phyloP scores from a whole-genome alignment of 2,797 vertebrate genomes.

The Falco biarmicus region DNA sequence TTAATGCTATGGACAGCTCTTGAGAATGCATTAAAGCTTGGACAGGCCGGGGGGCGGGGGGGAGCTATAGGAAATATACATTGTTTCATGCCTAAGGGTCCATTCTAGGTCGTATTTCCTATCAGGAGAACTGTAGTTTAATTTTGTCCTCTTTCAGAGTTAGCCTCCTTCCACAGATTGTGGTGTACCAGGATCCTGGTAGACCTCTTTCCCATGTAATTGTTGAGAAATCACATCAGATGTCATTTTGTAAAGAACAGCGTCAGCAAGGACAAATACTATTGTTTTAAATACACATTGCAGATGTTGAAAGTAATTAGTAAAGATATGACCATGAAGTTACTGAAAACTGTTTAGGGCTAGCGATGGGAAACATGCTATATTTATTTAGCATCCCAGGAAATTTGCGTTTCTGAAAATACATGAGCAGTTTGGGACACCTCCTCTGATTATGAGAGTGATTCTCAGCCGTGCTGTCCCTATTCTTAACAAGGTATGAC shows the following conservation, averaged over 20 bases:
- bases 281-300: conserved; percentile 41
- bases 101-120: conserved; percentile 32
- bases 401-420: neutral
- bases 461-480: neutral
- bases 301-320: conserved; percentile 25
- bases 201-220: neutral
- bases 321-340: neutral
- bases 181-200: neutral
- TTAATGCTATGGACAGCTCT: neutral
- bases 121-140: neutral
- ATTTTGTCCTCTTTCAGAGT: conserved; percentile 29
- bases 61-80: conserved; percentile 26
- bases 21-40: neutral
- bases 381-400: neutral
- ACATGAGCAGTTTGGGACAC: neutral
- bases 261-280: conserved; percentile 5
- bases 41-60: neutral
- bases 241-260: neutral
- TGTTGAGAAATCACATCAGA: conserved; percentile 36
- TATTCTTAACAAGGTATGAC: rapidly evolving
- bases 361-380: neutral
- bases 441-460: neutral
- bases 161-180: conserved; percentile 50
- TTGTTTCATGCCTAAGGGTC: conserved; percentile 5
- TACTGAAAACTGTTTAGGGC: neutral